phyloP scores from a whole-genome alignment of 2,797 vertebrate genomes.

The Sebastolobus alascanus region DNA sequence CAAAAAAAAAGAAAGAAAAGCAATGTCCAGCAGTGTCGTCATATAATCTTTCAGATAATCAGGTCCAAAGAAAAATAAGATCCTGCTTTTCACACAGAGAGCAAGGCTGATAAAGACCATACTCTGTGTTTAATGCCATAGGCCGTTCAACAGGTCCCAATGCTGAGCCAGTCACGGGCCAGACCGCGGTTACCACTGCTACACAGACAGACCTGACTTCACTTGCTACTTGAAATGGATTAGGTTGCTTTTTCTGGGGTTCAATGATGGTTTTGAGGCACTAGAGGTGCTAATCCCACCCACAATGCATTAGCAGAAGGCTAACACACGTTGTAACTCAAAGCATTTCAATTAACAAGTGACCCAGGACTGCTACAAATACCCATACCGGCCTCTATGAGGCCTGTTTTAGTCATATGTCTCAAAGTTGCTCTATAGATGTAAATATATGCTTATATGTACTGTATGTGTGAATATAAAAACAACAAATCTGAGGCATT shows the following conservation, averaged over 20 bases:
- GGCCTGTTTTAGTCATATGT: conserved; percentile 79
- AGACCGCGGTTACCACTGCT: conserved; percentile 72
- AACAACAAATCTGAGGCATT: conserved; percentile 91
- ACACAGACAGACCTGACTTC: conserved; percentile 63
- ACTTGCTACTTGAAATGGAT: conserved; percentile 36
- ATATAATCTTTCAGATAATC: conserved; percentile 65
- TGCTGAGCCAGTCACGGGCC: conserved; percentile 67
- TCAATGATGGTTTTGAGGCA: conserved; percentile 19
- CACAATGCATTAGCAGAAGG: not conserved
- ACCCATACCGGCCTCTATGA: conserved; percentile 74
- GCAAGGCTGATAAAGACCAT: conserved; percentile 51
- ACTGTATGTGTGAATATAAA: conserved; percentile 86
- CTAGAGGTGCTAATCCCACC: conserved; percentile 26
- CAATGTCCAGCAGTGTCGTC: conserved; percentile 65
- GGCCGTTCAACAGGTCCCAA: conserved; percentile 65
- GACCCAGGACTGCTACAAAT: conserved; percentile 78
- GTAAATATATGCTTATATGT: conserved; percentile 87
- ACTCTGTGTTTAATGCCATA: conserved; percentile 56
- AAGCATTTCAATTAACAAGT: conserved; percentile 48
- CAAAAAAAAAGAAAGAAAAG: conserved; percentile 23
- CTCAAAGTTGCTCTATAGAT: conserved; percentile 85
- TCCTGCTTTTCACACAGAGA: conserved; percentile 52
- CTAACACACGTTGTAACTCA: conserved; percentile 21
- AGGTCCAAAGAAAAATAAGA: conserved; percentile 67
- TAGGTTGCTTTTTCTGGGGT: conserved; percentile 22